Percentiles rank a stretch among this genome's conserved stretches.
Conservation (phyloP, 2,113 vertebrate genomes). For the Leptodactylus fuscus region DNA sequence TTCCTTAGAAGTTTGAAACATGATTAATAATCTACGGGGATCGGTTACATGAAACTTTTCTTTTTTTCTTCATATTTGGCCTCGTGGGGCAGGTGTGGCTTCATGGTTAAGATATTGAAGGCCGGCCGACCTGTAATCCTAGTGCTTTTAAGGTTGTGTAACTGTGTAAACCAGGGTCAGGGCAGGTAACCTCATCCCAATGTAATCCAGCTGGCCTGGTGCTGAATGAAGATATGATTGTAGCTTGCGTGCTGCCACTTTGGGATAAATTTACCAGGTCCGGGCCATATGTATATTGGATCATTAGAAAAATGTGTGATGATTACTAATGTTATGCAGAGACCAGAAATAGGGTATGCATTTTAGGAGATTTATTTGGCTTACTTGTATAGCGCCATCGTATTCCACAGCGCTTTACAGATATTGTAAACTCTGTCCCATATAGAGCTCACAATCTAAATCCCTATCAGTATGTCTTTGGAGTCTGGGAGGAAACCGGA, state of each 20-base stretch:
- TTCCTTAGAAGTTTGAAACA: slow-evolving; percentile 59
- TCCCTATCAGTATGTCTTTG: too few relatives aligned
- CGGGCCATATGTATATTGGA: background rate
- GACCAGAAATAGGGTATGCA: too few relatives aligned
- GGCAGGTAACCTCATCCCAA: slow-evolving; percentile 9
- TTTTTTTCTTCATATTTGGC: slow-evolving; percentile 12
- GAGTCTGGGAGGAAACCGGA: too few relatives aligned
- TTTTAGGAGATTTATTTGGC: too few relatives aligned
- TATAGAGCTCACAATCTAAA: too few relatives aligned
- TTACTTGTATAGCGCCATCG: too few relatives aligned
- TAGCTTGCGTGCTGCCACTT: background rate
- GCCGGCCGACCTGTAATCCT: slow-evolving; percentile 10
- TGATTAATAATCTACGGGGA: slow-evolving; percentile 1
- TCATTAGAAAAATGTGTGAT: background rate
- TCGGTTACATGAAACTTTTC: slow-evolving; percentile 30
- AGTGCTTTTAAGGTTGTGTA: background rate
- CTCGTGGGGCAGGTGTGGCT: slow-evolving; percentile 25
- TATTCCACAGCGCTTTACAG: too few relatives aligned
- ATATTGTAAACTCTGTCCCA: too few relatives aligned
- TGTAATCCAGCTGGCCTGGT: slow-evolving; percentile 10
- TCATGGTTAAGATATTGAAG: background rate
- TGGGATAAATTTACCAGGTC: background rate
- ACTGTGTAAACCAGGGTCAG: background rate
- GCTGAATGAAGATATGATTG: background rate
- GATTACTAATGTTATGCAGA: too few relatives aligned